A percentile compares a stretch with the other conserved stretches of the same genome.
These are phyloP conservation scores for Nemapogon koenigi DNA, from an alignment of 2,888 invertebrate species.

Conservation along the genomic window DNA sequence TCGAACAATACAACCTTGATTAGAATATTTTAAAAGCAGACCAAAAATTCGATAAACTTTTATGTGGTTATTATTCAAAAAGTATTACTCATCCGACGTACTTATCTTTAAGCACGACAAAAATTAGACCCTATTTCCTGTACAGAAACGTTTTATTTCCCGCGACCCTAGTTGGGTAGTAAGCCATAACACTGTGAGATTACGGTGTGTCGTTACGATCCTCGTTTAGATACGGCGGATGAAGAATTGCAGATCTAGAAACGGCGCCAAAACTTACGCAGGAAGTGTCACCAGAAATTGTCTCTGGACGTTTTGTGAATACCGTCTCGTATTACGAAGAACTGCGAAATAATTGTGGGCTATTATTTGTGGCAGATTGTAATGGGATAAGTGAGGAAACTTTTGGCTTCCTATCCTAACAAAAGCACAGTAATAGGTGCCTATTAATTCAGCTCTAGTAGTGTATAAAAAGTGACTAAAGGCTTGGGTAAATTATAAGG, in stretches of 20 bases:
- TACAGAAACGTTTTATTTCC: constrained; percentile 13
- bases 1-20: constrained; percentile 4
- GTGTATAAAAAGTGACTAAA: too few relatives aligned
- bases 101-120: constrained; percentile 10
- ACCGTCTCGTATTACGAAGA: too few relatives aligned
- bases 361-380: too few relatives aligned
- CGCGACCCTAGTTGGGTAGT: constrained; percentile 13
- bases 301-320: background rate
- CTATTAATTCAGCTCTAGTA: too few relatives aligned
- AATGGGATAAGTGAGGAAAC: too few relatives aligned
- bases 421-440: too few relatives aligned
- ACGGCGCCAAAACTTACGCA: constrained; percentile 31
- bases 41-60: constrained; percentile 21
- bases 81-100: constrained; percentile 19
- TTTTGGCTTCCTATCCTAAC: too few relatives aligned
- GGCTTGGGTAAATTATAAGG: too few relatives aligned
- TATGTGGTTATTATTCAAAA: constrained; percentile 21
- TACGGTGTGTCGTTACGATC: constrained; percentile 58
- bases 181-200: constrained; percentile 44
- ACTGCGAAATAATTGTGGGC: too few relatives aligned
- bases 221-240: constrained; percentile 58
- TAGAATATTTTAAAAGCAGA: constrained; percentile 9
- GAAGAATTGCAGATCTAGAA: constrained; percentile 55
- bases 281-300: constrained; percentile 7
- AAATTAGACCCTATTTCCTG: constrained; percentile 8